A percentile compares a stretch with the other conserved stretches of the same genome.
Evolutionary conservation across 30 jellyfish, hydroid and myxozoan species (phyloP).

Genomic region (Pelagia noctiluca): DNA sequence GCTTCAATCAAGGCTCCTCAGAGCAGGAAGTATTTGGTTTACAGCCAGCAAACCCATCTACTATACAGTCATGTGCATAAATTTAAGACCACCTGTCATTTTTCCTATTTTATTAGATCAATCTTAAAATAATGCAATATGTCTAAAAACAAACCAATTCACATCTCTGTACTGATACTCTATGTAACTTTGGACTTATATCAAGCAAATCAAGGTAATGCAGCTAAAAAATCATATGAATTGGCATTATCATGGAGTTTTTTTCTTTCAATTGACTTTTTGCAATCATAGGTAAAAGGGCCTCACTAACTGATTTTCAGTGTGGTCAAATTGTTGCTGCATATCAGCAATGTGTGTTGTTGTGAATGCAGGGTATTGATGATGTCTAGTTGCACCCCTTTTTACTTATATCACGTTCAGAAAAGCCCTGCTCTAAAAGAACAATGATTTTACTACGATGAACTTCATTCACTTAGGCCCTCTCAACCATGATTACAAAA

Average conservation of each 20-base stretch:
- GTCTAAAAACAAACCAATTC: neutral
- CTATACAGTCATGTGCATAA: conserved; percentile 1
- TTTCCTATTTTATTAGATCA: neutral
- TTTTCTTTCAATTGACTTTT: too few relatives aligned
- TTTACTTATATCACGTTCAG: neutral
- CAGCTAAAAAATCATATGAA: neutral
- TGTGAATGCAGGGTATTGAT: neutral
- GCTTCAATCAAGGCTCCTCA: conserved; percentile 8
- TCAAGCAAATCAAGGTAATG: neutral
- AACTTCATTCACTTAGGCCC: neutral
- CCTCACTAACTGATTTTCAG: neutral
- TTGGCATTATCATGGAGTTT: neutral
- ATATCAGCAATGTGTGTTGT: neutral
- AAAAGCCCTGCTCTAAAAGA: neutral
- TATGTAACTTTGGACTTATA: too few relatives aligned
- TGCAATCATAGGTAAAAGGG: neutral
- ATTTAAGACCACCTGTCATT: too few relatives aligned
- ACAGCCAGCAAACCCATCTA: neutral
- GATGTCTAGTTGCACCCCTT: conserved; percentile 2
- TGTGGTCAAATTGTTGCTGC: neutral
- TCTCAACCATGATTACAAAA: too few relatives aligned
- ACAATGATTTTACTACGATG: neutral
- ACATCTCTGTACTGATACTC: neutral
- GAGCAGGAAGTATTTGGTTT: neutral
- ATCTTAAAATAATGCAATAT: neutral